Base-by-base conservation (phyloP, 2,113 vertebrate genomes). In the Symphodus melops region DNA sequence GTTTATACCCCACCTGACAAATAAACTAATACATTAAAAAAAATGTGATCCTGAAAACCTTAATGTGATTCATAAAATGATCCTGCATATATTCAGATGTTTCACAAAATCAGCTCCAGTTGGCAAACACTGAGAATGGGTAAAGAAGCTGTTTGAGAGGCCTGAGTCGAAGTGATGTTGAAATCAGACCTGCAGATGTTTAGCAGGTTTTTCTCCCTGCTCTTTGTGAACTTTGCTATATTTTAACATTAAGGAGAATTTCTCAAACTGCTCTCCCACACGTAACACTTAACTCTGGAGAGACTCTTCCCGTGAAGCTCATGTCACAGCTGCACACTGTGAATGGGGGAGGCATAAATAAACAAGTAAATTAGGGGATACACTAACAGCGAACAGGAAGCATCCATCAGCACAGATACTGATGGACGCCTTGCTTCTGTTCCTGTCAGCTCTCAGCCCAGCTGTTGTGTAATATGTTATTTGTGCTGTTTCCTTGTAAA, bases 381-480 rank as follows among this genome's bases (percentile, higher is more conserved):
- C 16, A 51, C 55, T 61, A 58, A 64, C 16, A 0, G 23, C 49
- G 71, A 51, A 44, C 33, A 81, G 77, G 82, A 84, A 84, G 54
- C 55, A 55, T 85, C 82, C 63, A 56, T 85, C 66, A 77, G 21
- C 61, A 77, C 23, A 3, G 48, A 69, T 65, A 52, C 73, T 66
- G 59, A 81, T 77, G 57, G 48, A 81, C 39, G 77, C 63, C 77
- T 77, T 21, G 68, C 77, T 66, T 39, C 42, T 73, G 72, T 69
- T 77, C 64, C 51, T 81, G 63, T 60, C 68, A 77, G 72, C 48
- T 72, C 42, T n/a, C 13, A 58, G 52, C 28, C 9, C 51, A 76
- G 48, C 46, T 54, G 28, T 80, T 83, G 67, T 67, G 56, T 75
- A 61, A 79, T 41, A 20, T 60, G 49, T 69, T 83, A 28, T 65